These are phyloP conservation scores for Ctenoplectra terminalis DNA, from an alignment of 1,140 invertebrate species.

Conservation along the genomic window DNA sequence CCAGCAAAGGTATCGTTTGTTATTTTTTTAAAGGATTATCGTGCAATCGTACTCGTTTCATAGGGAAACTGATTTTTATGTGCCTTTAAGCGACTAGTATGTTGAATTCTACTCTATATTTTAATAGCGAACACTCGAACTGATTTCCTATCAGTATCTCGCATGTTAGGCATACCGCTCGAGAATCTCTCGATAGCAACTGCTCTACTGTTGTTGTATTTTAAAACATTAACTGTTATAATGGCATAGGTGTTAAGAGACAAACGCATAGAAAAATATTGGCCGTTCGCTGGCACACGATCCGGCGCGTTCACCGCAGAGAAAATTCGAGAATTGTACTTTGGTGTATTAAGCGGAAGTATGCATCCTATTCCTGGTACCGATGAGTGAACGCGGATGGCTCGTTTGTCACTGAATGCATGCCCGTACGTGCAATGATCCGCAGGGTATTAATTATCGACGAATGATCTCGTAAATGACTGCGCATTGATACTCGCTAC, in stretches of 20 bases:
- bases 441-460: conserved; percentile 56
- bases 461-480: conserved; percentile 59
- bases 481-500: conserved; percentile 65
- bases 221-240: conserved; percentile 59
- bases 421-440: conserved; percentile 64
- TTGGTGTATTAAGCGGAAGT: not conserved
- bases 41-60: conserved; percentile 67
- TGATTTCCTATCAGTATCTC: conserved; percentile 50
- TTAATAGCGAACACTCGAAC: conserved; percentile 61
- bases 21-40: conserved; percentile 51
- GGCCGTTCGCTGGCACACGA: not conserved
- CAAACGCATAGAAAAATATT: conserved; percentile 20
- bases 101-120: conserved; percentile 65
- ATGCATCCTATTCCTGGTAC: not conserved
- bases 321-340: not conserved
- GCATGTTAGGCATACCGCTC: conserved; percentile 31
- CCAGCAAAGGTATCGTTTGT: conserved; percentile 51
- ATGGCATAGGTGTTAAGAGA: conserved; percentile 57
- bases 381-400: not conserved
- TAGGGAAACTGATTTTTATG: conserved; percentile 67
- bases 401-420: conserved; percentile 20
- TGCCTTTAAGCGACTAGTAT: conserved; percentile 67
- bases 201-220: conserved; percentile 60
- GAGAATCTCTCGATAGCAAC: conserved; percentile 28
- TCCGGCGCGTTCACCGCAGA: not conserved